Evolutionary conservation across 2,797 vertebrate species (phyloP), one percentile per base, ranked within the genome.

Genomic region (Saguinus oedipus): DNA sequence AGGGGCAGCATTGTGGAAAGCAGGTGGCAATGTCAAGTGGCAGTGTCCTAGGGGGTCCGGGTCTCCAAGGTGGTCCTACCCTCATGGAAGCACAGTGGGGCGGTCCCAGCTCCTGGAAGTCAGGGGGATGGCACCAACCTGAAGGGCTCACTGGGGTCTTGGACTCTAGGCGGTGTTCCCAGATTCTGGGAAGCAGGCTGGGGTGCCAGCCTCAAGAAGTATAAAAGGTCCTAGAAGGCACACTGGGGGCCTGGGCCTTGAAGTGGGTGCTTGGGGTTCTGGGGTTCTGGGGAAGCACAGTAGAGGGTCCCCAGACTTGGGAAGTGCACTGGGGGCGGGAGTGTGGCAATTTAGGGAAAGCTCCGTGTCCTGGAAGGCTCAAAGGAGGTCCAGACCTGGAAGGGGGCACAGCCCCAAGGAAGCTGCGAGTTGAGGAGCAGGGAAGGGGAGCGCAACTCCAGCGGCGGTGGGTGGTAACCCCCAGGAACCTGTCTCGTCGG

Each of bases 91-190:
- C 85, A 55, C 42, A 36, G 5, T 48, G 26, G 50, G 64, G 70
- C 33, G 46, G 82, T 88, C 39, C 50, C 24, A 46, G 59, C 44
- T 48, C 48, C 75, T n/a, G 36, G 27, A 70, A 44, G 24, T 36
- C 80, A 44, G 26, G 33, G 44, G 39, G 4, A 64, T 19, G 39
- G 53, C 27, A 53, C 15, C 55, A 39, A 42, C 13, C 26, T 13
- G 15, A 59, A 82, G 85, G 48, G n/a, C 13, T 44, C 50, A 2
- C 36, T n/a, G 11, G 44, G 10, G 19, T n/a, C 64, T n/a, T 55
- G 26, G 3, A 81, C 22, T 33, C 50, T 87, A 61, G 83, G 86
- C 0, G n/a, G 86, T 97, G 98, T 97, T 97, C 98, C 95, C 95
- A 89, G 97, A 96, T 98, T 53, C 64, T 39, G 24, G 39, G 76